A percentile compares a stretch with the other conserved stretches of the same genome.
phyloP scores from a whole-genome alignment of 2,113 vertebrate genomes.

The Ctenomys sociabilis region DNA sequence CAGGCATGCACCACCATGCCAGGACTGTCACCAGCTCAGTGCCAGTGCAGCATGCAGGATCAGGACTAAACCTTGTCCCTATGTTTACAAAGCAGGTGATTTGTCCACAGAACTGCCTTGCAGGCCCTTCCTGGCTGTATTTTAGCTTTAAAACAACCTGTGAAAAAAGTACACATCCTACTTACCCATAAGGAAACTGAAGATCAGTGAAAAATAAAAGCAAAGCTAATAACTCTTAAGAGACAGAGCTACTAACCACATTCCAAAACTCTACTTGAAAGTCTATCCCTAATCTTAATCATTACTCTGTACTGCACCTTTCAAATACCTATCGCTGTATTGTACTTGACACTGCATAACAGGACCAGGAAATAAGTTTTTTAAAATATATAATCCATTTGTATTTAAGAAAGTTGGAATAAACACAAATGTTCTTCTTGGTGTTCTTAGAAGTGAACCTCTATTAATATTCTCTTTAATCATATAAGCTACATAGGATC shows the following conservation, averaged over 20 bases:
- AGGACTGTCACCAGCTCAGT: too few species aligned
- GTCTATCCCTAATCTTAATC: background rate
- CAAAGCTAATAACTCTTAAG: background rate
- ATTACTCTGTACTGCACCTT: background rate
- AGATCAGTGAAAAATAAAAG: background rate
- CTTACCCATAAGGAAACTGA: background rate
- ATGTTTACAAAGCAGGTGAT: too few species aligned
- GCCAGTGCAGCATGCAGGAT: too few species aligned
- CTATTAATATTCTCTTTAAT: slow-evolving; percentile 36
- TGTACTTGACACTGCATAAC: background rate
- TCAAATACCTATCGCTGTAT: background rate
- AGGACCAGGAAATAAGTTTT: background rate
- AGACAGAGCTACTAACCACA: background rate
- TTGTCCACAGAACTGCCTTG: too few species aligned
- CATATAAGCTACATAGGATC: background rate
- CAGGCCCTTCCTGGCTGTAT: background rate
- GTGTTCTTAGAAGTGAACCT: background rate
- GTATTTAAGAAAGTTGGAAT: background rate
- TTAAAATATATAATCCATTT: background rate
- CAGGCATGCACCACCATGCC: too few species aligned
- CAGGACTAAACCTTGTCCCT: too few species aligned
- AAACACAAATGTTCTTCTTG: slow-evolving; percentile 14
- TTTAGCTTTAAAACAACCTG: slow-evolving; percentile 37
- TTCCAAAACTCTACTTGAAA: background rate
- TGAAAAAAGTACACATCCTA: background rate